phyloP scores from a whole-genome alignment of 2,797 vertebrate genomes.

The Sternarchorhynchus goeldii region DNA sequence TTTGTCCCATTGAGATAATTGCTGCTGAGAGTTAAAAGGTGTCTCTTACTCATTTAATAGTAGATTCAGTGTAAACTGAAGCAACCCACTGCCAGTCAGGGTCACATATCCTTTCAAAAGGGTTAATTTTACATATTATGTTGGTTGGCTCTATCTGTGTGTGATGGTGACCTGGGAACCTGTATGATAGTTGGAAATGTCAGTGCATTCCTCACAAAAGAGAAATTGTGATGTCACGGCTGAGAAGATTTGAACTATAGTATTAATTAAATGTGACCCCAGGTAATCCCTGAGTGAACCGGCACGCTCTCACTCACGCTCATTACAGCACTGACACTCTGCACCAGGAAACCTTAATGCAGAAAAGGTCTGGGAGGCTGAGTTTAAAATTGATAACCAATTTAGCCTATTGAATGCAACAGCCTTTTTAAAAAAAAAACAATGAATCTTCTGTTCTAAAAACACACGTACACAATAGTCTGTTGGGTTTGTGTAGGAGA shows the following conservation, averaged over 20 bases:
- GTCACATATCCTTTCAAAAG: constrained; percentile 45
- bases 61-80: constrained; percentile 41
- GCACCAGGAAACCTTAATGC: constrained; percentile 22
- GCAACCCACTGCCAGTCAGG: constrained; percentile 32
- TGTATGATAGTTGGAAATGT: constrained; percentile 44
- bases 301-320: constrained; percentile 22
- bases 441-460: no score
- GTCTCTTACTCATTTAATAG: constrained; percentile 27
- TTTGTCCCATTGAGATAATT: constrained; percentile 47
- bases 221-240: constrained; percentile 26
- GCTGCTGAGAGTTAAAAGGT: constrained; percentile 34
- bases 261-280: constrained; percentile 40
- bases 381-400: constrained; percentile 17
- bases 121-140: constrained; percentile 51
- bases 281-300: constrained; percentile 31
- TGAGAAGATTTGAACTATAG: constrained; percentile 45
- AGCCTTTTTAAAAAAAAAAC: background rate
- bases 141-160: constrained; percentile 33
- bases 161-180: constrained; percentile 20
- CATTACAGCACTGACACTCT: constrained; percentile 26
- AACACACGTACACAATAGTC: background rate
- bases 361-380: constrained; percentile 36
- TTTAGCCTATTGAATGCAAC: constrained; percentile 15
- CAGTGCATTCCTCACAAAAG: constrained; percentile 35
- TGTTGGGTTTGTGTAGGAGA: constrained; percentile 17